Percentiles rank a stretch among this genome's conserved stretches.
Conservation (phyloP, 2,888 invertebrate genomes). For the Agrotis ipsilon region DNA sequence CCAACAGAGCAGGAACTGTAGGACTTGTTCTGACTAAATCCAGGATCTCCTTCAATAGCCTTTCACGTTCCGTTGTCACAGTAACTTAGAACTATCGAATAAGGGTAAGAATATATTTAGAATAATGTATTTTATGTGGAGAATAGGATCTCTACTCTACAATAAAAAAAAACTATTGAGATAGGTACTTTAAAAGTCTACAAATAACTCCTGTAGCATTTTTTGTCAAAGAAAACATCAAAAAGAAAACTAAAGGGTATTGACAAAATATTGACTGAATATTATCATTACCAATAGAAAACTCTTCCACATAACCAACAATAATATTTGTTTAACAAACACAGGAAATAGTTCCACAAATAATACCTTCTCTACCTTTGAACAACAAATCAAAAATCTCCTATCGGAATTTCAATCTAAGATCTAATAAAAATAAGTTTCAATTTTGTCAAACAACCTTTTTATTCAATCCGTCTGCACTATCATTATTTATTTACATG, state of each 20-base stretch:
- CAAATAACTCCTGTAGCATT: slow-evolving; percentile 4
- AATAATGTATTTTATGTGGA: too few relatives aligned
- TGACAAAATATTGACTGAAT: slow-evolving; percentile 38
- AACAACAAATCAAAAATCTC: slow-evolving; percentile 22
- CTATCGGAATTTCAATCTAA: slow-evolving; percentile 56
- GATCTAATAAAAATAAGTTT: slow-evolving; percentile 45
- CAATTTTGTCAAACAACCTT: slow-evolving; percentile 20
- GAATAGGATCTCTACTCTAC: too few relatives aligned
- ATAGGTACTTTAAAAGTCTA: neutral
- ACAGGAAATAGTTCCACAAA: slow-evolving; percentile 52
- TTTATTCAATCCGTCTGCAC: slow-evolving; percentile 25
- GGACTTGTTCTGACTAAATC: too few relatives aligned
- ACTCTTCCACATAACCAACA: slow-evolving; percentile 38
- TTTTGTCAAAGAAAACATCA: slow-evolving; percentile 43
- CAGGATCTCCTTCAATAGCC: too few relatives aligned
- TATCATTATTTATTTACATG: slow-evolving; percentile 20
- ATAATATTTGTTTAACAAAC: slow-evolving; percentile 54
- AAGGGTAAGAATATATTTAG: too few relatives aligned
- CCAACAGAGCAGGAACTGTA: too few relatives aligned
- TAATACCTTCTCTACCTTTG: slow-evolving; percentile 51
- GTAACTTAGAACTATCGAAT: too few relatives aligned
- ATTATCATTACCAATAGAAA: slow-evolving; percentile 52
- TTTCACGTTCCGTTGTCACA: too few relatives aligned
- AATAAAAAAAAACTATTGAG: too few relatives aligned
- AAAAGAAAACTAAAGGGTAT: slow-evolving; percentile 45